These are phyloP conservation scores for Mercenaria mercenaria DNA, from an alignment of 1,140 invertebrate genomes.

Conservation along the genomic window DNA sequence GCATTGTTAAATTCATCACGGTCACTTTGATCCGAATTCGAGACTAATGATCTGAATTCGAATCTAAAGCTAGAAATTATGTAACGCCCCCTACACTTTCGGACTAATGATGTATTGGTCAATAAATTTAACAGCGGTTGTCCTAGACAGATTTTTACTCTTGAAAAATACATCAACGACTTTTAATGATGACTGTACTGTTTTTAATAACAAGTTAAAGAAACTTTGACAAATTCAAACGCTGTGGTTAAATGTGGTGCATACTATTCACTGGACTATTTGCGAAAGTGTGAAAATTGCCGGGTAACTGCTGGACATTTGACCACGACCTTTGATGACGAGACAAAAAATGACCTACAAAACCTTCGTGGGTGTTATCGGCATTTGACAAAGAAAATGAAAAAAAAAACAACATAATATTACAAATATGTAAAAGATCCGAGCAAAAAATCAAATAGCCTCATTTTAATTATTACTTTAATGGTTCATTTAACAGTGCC, in stretches of 20 bases:
- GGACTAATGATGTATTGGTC: slow-evolving; percentile 29
- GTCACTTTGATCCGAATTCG: slow-evolving; percentile 45
- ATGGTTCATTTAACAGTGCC: no score
- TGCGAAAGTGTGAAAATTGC: neutral
- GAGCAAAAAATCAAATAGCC: no score
- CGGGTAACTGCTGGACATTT: no score
- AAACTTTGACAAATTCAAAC: neutral
- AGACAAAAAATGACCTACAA: no score
- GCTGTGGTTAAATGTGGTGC: neutral
- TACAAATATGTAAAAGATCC: no score
- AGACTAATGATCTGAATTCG: slow-evolving; percentile 49
- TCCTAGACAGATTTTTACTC: slow-evolving; percentile 9
- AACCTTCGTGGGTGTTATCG: no score
- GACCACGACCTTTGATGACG: neutral
- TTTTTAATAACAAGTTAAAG: neutral
- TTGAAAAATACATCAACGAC: slow-evolving; percentile 11
- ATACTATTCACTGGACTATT: neutral
- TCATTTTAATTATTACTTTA: no score
- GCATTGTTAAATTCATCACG: slow-evolving; percentile 3
- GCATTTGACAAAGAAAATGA: no score
- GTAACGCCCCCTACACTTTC: neutral
- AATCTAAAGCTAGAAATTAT: slow-evolving; percentile 33
- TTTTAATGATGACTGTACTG: neutral
- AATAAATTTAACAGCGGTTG: slow-evolving; percentile 36
- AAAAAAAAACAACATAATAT: no score